Evolutionary conservation across 2,797 vertebrate species (phyloP), one percentile per base, ranked within the genome.

Genomic region (Muscicapa comitata): DNA sequence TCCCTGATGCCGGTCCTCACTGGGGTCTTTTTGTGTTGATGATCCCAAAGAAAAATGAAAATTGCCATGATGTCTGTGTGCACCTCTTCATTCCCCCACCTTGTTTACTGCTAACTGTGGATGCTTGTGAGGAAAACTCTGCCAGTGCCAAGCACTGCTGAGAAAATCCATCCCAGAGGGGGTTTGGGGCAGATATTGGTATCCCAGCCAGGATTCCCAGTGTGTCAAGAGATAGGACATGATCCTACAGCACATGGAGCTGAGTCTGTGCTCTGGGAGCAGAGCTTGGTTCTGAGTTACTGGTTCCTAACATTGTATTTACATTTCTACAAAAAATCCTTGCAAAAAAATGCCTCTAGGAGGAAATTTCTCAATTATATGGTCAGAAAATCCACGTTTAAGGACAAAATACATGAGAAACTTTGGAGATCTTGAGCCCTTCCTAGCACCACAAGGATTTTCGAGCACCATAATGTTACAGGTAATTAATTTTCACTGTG

Each of bases 141-240:
- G 40, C 17, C 40, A 42, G 40, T 42, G 40, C 40, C 40, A 42
- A 42, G 40, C 7, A 42, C 40, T 42, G n/a, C 10, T 2, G 6
- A 38, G 26, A 42, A 75, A 75, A 70, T 7, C 24, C 10, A 2
- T 2, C 21, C 6, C 47, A 2, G 21, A 66, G 54, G 11, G 19
- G 1, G 2, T 31, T 38, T 24, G 68, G 23, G 58, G 28, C 18
- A 47, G 4, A 0, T 2, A 3, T 1, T 26, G 45, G 10, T 16
- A 3, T 9, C 21, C 66, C 38, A 26, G 15, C 55, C 71, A 3
- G 24, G 21, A 33, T 43, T 78, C 23, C 54, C 24, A 13, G 29
- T 0, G 16, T 28, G 57, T 25, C 25, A 1, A 2, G 17, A 17
- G 61, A 7, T 4, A 4, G 37, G 40, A 68, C 1, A 0, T 0